Evolutionary conservation across 2,888 invertebrate species (phyloP).

Genomic region (Scaptomyza caliginosa): DNA sequence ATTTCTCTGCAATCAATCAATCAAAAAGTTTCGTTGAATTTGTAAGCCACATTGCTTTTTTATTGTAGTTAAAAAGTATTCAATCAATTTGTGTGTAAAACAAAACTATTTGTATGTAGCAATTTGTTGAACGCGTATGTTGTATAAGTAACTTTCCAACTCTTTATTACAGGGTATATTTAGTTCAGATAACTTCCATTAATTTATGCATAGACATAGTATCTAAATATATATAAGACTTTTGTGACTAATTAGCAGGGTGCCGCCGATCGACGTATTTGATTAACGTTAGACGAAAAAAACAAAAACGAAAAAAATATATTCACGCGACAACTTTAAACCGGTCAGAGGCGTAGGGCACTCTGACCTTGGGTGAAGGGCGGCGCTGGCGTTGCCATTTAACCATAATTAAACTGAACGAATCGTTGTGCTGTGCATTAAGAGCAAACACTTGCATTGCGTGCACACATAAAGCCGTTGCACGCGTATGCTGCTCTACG

Average conservation of each 20-base stretch:
- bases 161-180: constrained; percentile 20
- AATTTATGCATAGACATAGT: constrained; percentile 25
- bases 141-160: background rate
- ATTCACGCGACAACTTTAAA: constrained; percentile 56
- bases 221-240: constrained; percentile 1
- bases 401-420: constrained; percentile 59
- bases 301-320: too few species aligned
- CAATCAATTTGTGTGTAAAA: constrained; percentile 15
- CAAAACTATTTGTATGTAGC: background rate
- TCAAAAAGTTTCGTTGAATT: constrained; percentile 3
- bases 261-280: constrained; percentile 38
- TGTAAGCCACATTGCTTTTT: constrained; percentile 8
- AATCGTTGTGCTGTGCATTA: constrained; percentile 31
- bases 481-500: constrained; percentile 32
- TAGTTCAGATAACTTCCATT: constrained; percentile 27
- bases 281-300: constrained; percentile 46
- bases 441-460: constrained; percentile 47
- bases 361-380: constrained; percentile 73
- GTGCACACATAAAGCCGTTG: constrained; percentile 1
- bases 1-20: constrained; percentile 15
- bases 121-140: too few species aligned
- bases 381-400: constrained; percentile 65
- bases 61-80: too few species aligned
- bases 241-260: constrained; percentile 49
- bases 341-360: constrained; percentile 44